Conservation (phyloP, 1,140 invertebrate species). For the Philopotamus ludificatus region DNA sequence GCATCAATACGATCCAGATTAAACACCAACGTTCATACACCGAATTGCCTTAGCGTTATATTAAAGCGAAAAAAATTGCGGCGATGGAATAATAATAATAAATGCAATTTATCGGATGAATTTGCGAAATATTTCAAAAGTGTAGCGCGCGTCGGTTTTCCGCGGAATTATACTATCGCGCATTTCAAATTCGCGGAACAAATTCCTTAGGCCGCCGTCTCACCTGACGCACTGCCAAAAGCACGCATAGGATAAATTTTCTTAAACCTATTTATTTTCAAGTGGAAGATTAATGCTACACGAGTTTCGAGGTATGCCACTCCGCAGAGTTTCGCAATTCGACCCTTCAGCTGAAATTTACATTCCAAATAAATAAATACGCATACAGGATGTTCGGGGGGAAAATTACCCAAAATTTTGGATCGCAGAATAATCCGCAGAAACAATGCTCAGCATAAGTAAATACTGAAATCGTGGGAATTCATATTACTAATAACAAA, state of each 20-base stretch:
- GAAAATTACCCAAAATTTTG: too few relatives aligned
- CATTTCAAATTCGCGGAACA: not conserved
- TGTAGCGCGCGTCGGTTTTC: not conserved
- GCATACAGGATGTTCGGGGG: too few relatives aligned
- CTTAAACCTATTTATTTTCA: conserved; percentile 16
- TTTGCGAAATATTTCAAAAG: too few relatives aligned
- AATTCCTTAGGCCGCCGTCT: conserved; percentile 3
- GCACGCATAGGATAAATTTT: conserved; percentile 21
- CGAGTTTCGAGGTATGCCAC: conserved; percentile 18
- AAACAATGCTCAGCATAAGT: too few relatives aligned
- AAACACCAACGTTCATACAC: conserved; percentile 5
- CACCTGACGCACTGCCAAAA: conserved; percentile 4
- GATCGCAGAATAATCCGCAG: too few relatives aligned
- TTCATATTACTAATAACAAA: too few relatives aligned
- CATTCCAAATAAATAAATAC: too few relatives aligned
- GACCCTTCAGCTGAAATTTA: not conserved
- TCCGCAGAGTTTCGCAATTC: conserved; percentile 6
- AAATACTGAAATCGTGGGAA: too few relatives aligned
- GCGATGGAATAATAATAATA: too few relatives aligned
- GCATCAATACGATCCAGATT: conserved; percentile 21
- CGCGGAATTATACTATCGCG: not conserved
- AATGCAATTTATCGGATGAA: too few relatives aligned
- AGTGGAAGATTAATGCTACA: conserved; percentile 20
- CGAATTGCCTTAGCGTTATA: too few relatives aligned
- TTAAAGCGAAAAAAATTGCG: too few relatives aligned